Percentiles rank a stretch among this genome's conserved stretches.
phyloP scores from a whole-genome alignment of 1,140 invertebrate genomes.

The Pogonognathellus flavescens region DNA sequence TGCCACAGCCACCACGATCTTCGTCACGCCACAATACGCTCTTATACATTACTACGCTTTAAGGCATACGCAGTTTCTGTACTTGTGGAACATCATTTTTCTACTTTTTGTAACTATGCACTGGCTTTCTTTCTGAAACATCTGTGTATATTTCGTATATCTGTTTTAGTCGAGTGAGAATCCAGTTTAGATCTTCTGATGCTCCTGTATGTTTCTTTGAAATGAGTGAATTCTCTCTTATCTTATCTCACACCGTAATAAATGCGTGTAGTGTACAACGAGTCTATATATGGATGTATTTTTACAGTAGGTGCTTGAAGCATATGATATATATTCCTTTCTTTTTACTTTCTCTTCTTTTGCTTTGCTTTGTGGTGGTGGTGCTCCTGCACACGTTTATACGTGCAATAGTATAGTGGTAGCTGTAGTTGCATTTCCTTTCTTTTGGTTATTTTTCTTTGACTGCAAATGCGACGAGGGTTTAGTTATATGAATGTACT shows the following conservation, averaged over 20 bases:
- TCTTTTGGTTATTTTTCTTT: not conserved
- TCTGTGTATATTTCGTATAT: not conserved
- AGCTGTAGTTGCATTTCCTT: not conserved
- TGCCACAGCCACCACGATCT: not conserved
- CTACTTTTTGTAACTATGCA: not conserved
- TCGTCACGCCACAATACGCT: slow-evolving; percentile 21
- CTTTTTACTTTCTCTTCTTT: too few species aligned
- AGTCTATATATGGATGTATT: too few species aligned
- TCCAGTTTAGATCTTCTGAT: too few species aligned
- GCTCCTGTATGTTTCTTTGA: too few species aligned
- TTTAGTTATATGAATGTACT: slow-evolving; percentile 10
- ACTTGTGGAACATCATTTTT: not conserved
- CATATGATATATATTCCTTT: too few species aligned
- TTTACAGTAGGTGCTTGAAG: too few species aligned
- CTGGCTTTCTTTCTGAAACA: slow-evolving; percentile 16
- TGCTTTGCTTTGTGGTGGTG: too few species aligned
- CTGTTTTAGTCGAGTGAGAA: not conserved
- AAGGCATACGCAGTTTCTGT: not conserved
- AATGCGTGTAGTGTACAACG: too few species aligned
- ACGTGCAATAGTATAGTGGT: not conserved
- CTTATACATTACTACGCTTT: not conserved
- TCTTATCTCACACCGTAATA: too few species aligned
- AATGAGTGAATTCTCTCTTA: too few species aligned
- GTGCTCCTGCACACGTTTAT: not conserved
- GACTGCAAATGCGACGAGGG: not conserved